Evolutionary conservation across 1,140 invertebrate genomes (phyloP).

Genomic region (Sinonovacula constricta): DNA sequence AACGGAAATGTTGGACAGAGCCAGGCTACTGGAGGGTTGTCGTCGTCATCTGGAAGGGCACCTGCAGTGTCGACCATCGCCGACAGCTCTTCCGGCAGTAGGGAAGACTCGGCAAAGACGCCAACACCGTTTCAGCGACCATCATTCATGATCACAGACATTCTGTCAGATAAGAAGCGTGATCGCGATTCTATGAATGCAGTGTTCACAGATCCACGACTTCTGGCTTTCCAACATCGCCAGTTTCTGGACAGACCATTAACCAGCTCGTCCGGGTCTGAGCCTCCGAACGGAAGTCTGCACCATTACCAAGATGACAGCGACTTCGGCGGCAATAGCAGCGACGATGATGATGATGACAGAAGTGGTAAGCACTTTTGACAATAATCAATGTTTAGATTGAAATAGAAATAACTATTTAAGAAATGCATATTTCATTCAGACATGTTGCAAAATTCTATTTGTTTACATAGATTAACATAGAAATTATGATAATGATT

Average conservation of each 20-base stretch:
- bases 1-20: neutral
- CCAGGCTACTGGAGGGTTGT: neutral
- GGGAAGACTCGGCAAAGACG: slow-evolving; percentile 34
- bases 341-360: slow-evolving; percentile 36
- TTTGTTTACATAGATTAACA: no score
- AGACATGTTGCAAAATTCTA: no score
- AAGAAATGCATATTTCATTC: no score
- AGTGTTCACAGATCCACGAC: slow-evolving; percentile 31
- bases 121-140: slow-evolving; percentile 21
- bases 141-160: slow-evolving; percentile 47
- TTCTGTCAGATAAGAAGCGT: slow-evolving; percentile 17
- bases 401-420: no score
- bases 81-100: slow-evolving; percentile 1
- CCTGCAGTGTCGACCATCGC: neutral
- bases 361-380: no score
- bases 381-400: no score
- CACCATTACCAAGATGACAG: slow-evolving; percentile 32
- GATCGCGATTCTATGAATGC: slow-evolving; percentile 15
- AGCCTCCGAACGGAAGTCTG: slow-evolving; percentile 5
- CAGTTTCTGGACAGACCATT: slow-evolving; percentile 35
- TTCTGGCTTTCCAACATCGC: slow-evolving; percentile 30
- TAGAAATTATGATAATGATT: no score
- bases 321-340: slow-evolving; percentile 36
- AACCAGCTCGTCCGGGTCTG: slow-evolving; percentile 31
- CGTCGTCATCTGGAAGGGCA: neutral